A percentile compares a stretch with the other conserved stretches of the same genome.
Conservation (phyloP, 2,113 vertebrate genomes). For the Synchiropus splendidus region DNA sequence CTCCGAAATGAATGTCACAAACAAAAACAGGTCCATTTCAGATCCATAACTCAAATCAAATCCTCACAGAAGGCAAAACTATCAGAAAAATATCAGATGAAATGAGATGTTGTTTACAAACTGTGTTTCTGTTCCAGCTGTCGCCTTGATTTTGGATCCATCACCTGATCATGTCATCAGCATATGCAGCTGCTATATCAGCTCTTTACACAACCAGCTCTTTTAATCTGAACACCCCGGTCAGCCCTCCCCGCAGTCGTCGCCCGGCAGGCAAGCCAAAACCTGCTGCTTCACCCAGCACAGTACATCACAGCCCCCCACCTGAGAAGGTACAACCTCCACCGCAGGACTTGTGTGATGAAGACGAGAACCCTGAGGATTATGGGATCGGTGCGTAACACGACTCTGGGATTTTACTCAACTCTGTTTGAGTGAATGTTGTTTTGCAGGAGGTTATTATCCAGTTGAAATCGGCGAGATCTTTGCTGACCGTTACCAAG, state of each 20-base stretch:
- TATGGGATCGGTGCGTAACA: constrained; percentile 49
- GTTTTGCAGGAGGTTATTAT: constrained; percentile 58
- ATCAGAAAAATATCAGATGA: no score
- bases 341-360: constrained; percentile 29
- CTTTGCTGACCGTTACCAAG: constrained; percentile 59
- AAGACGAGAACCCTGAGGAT: constrained; percentile 60
- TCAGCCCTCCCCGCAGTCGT: not conserved
- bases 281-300: not conserved
- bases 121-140: constrained; percentile 3
- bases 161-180: constrained; percentile 47
- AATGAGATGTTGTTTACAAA: no score
- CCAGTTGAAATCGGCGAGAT: constrained; percentile 56
- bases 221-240: constrained; percentile 6
- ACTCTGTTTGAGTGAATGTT: not conserved
- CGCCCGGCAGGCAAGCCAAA: constrained; percentile 2
- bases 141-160: constrained; percentile 9
- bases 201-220: constrained; percentile 24
- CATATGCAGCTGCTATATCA: constrained; percentile 55
- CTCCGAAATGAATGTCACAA: no score
- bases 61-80: no score
- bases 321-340: not conserved
- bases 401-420: not conserved
- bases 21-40: no score
- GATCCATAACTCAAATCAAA: no score
- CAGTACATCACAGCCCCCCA: not conserved